These are phyloP conservation scores for Clarias magur DNA, from an alignment of 2,113 vertebrate genomes.

Conservation along the genomic window DNA sequence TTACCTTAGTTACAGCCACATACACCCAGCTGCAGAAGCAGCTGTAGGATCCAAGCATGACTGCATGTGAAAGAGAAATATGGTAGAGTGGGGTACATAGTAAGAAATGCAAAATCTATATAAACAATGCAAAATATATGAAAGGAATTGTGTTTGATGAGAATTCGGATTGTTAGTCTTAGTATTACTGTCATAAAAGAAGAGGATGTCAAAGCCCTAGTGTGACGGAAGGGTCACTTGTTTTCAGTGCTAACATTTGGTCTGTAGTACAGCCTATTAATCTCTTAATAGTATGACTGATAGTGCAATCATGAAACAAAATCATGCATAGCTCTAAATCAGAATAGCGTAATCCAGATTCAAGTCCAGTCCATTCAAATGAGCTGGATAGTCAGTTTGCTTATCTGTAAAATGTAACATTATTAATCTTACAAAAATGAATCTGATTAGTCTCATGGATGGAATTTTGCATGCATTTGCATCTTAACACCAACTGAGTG, in stretches of 20 bases:
- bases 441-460: neutral
- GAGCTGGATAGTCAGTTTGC: neutral
- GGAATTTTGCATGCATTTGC: neutral
- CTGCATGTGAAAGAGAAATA: neutral
- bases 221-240: neutral
- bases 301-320: neutral
- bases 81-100: too few species aligned
- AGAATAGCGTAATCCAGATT: neutral
- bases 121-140: neutral
- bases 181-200: neutral
- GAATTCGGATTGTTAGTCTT: neutral
- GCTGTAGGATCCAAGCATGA: neutral
- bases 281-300: neutral
- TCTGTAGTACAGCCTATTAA: neutral
- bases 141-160: neutral
- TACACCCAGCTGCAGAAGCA: neutral
- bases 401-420: neutral
- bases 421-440: neutral
- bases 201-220: neutral
- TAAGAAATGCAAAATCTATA: neutral
- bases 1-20: neutral
- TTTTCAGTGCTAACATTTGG: neutral
- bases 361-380: neutral
- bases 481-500: neutral
- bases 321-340: neutral